Evolutionary conservation across 1,140 invertebrate species (phyloP).

Genomic region (Caenorhabditis brenneri): DNA sequence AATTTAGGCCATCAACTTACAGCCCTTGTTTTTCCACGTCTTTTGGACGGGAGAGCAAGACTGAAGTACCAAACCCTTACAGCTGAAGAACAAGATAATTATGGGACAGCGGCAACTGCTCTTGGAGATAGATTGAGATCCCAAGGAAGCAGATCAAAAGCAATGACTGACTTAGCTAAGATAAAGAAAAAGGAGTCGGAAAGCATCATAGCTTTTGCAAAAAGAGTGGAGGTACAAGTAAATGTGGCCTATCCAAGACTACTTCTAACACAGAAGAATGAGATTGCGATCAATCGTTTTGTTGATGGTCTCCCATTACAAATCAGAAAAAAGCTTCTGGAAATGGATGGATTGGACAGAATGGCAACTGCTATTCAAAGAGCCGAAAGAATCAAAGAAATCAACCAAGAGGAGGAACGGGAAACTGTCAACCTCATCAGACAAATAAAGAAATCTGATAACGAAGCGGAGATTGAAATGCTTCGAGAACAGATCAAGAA

Average conservation of each 20-base stretch:
- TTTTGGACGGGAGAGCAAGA: neutral
- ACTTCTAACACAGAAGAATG: neutral
- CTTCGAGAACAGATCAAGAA: neutral
- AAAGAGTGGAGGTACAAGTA: neutral
- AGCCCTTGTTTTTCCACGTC: neutral
- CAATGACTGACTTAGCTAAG: neutral
- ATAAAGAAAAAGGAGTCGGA: neutral
- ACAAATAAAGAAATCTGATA: neutral
- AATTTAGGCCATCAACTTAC: neutral
- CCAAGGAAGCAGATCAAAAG: neutral
- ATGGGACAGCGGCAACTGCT: neutral
- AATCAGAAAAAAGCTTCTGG: neutral
- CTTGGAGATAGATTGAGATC: neutral
- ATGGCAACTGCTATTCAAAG: neutral
- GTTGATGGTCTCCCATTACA: neutral
- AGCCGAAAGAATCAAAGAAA: neutral
- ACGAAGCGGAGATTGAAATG: neutral
- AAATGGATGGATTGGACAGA: neutral
- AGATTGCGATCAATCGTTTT: neutral
- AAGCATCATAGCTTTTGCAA: neutral
- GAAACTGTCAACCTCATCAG: neutral
- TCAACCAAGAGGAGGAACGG: neutral
- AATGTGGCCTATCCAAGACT: neutral
- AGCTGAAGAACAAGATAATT: neutral
- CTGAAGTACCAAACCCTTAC: neutral